These are phyloP conservation scores for Lymantria dispar DNA, from an alignment of 2,888 invertebrate species.

Conservation along the genomic window DNA sequence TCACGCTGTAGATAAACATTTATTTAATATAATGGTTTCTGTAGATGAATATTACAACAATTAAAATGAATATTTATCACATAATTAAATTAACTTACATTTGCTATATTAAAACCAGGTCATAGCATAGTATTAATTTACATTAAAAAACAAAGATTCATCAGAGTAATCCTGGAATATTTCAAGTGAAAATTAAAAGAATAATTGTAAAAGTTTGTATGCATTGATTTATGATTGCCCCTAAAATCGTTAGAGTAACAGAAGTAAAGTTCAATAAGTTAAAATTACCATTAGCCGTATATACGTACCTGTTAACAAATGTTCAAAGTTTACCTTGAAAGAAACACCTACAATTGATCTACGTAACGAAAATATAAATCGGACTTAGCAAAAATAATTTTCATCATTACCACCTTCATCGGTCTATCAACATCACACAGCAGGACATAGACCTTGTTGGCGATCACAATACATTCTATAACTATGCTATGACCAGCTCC, in stretches of 20 bases:
- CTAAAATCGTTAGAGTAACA: slow-evolving; percentile 52
- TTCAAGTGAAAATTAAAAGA: slow-evolving; percentile 39
- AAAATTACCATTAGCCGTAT: slow-evolving; percentile 43
- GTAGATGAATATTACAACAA: too few relatives aligned
- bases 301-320: slow-evolving; percentile 34
- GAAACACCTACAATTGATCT: slow-evolving; percentile 21
- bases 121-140: slow-evolving; percentile 7
- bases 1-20: too few relatives aligned
- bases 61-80: too few relatives aligned
- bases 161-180: slow-evolving; percentile 34
- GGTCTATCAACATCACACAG: too few relatives aligned
- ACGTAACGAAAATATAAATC: background rate
- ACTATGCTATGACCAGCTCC: too few relatives aligned
- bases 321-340: slow-evolving; percentile 30
- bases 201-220: slow-evolving; percentile 39
- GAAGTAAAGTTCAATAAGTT: slow-evolving; percentile 40
- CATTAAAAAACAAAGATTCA: slow-evolving; percentile 18
- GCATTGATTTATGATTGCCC: slow-evolving; percentile 51
- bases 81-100: too few relatives aligned
- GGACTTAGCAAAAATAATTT: too few relatives aligned
- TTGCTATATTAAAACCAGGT: background rate
- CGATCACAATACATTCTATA: too few relatives aligned
- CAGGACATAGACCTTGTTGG: too few relatives aligned
- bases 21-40: too few relatives aligned
- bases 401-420: too few relatives aligned